Evolutionary conservation across 2,888 invertebrate genomes (phyloP).

Genomic region (Poecilobothrus nobilitatus): DNA sequence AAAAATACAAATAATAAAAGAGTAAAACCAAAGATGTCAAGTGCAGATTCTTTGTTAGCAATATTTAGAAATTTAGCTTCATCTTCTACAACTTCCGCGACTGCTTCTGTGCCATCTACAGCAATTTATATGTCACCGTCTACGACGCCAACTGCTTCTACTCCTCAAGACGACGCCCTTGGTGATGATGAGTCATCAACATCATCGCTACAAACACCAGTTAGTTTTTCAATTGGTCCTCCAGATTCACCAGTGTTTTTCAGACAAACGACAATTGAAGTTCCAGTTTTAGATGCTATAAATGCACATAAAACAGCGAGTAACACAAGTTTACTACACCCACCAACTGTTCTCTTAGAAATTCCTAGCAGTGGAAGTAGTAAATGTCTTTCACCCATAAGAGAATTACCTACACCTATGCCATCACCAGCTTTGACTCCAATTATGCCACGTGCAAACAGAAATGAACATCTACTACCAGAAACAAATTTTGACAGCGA

Average conservation of each 20-base stretch:
- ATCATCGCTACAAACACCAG: conserved; percentile 55
- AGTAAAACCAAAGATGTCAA: conserved; percentile 55
- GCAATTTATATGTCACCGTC: conserved; percentile 58
- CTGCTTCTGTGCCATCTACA: conserved; percentile 39
- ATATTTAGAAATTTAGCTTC: conserved; percentile 70
- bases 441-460: conserved; percentile 44
- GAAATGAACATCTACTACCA: neutral
- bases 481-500: neutral
- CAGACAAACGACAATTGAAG: conserved; percentile 48
- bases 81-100: conserved; percentile 46
- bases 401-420: conserved; percentile 66
- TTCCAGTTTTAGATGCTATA: conserved; percentile 58
- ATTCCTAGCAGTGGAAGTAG: conserved; percentile 59
- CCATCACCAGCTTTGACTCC: conserved; percentile 64
- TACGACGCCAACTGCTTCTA: conserved; percentile 64
- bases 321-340: conserved; percentile 54
- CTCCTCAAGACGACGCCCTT: conserved; percentile 62
- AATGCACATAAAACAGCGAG: conserved; percentile 55
- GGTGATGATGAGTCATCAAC: conserved; percentile 64
- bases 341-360: conserved; percentile 68
- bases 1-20: conserved; percentile 28
- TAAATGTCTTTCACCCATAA: conserved; percentile 71
- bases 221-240: conserved; percentile 51
- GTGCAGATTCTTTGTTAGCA: conserved; percentile 69
- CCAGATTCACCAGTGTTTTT: conserved; percentile 55